phyloP scores from a whole-genome alignment of 1,140 invertebrate species.

The Rhopalosiphum padi region DNA sequence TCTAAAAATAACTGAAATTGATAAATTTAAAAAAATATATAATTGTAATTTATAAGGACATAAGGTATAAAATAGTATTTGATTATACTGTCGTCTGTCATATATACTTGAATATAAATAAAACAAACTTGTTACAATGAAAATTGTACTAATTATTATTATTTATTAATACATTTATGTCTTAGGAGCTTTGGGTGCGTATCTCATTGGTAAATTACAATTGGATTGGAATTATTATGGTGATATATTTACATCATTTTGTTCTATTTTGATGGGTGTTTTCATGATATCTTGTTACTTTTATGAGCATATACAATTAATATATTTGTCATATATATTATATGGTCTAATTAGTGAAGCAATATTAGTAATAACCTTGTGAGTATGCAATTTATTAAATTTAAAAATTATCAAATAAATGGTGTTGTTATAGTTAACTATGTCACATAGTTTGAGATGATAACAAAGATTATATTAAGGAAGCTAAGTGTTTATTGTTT shows the following conservation, averaged over 20 bases:
- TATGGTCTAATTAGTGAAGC: slow-evolving; percentile 19
- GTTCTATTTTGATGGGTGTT: not conserved
- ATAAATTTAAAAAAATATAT: not conserved
- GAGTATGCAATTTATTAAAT: not conserved
- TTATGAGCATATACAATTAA: slow-evolving; percentile 4
- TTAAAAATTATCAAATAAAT: not conserved
- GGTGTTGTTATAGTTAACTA: not conserved
- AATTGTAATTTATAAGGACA: not conserved
- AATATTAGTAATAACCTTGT: slow-evolving; percentile 4
- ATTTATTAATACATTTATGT: slow-evolving; percentile 15
- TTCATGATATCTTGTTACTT: slow-evolving; percentile 8
- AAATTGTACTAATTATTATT: not conserved
- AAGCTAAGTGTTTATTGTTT: not conserved
- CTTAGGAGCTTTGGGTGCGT: not conserved
- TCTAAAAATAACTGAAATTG: not conserved
- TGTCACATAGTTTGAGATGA: not conserved
- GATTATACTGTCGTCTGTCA: not conserved
- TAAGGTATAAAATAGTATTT: not conserved
- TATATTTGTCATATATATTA: slow-evolving; percentile 26
- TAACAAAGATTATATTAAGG: not conserved
- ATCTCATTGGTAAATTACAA: slow-evolving; percentile 13
- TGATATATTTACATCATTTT: slow-evolving; percentile 1
- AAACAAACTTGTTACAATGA: not conserved
- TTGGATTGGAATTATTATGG: slow-evolving; percentile 27
- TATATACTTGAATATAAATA: not conserved